Evolutionary conservation across 1,140 invertebrate species (phyloP).

Genomic region (Coenobita brevimanus): DNA sequence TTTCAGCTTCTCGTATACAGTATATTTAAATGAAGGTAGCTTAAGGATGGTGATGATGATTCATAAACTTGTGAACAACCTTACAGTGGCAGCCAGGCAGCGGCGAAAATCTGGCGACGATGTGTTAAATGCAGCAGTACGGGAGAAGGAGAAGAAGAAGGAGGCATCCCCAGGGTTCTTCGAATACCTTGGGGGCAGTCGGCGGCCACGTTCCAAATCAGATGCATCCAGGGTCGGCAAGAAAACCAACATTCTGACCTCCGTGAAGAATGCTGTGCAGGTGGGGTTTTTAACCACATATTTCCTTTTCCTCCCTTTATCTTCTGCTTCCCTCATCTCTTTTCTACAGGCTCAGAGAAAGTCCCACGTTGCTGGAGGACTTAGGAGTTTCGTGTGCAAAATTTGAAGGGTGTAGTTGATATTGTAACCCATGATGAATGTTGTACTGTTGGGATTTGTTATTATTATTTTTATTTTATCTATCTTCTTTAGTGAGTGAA

Average conservation of each 20-base stretch:
- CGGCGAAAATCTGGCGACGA: constrained; percentile 76
- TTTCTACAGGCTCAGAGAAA: background rate
- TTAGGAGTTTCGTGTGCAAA: too few species aligned
- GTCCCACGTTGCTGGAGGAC: too few species aligned
- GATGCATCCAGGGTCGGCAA: constrained; percentile 80
- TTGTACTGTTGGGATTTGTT: background rate
- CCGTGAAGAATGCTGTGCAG: constrained; percentile 85
- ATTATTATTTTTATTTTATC: background rate
- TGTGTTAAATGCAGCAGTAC: constrained; percentile 76
- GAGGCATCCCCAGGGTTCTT: constrained; percentile 79
- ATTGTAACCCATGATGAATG: too few species aligned
- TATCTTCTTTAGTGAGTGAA: background rate
- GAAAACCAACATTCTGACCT: constrained; percentile 84
- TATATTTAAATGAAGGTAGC: too few species aligned
- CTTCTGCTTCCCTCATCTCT: background rate
- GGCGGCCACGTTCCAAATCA: constrained; percentile 83
- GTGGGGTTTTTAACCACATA: constrained; percentile 74
- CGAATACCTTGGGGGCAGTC: constrained; percentile 81
- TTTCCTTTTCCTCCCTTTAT: background rate
- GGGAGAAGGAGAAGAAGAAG: constrained; percentile 74
- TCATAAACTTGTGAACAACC: too few species aligned
- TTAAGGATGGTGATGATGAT: too few species aligned
- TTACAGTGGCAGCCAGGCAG: constrained; percentile 72
- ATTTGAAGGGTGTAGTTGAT: too few species aligned
- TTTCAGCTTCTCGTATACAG: too few species aligned